Evolutionary conservation across 92 coral and sea anemone species (phyloP), one percentile per base, ranked within the genome.

Genomic region (Scolanthus callimorphus): DNA sequence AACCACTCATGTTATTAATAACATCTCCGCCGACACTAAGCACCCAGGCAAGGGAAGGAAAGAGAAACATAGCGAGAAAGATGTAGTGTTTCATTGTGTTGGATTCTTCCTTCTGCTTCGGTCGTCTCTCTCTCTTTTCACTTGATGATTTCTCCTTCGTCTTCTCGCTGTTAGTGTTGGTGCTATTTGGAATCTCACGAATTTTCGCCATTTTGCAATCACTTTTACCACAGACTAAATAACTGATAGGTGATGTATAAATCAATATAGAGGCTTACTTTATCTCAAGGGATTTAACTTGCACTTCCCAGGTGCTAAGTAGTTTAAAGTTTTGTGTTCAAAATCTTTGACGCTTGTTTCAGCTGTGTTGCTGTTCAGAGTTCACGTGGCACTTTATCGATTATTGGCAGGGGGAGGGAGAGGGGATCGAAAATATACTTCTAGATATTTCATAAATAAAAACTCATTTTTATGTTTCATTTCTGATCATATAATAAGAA

Each of bases 41-140:
- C n/a, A 88, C 25, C 90, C 90, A 82, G 6, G 81, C 85, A 8
- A 88, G 74, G 21, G 96, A 63, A 17, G 96, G 96, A 23, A 88
- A 78, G 24, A 83, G 48, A 48, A 88, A 52, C 4, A 88, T 54
- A 27, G 62, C 78, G 9, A 83, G 71, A 49, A 88, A 88, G 48
- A 85, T 58, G 55, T 83, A 70, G 70, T 88, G 61, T 70, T 88
- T 88, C 28, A 65, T 48, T 62, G 59, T 31, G 53, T 24, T 4
- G 6, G 12, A 21, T 21, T 46, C 78, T 73, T 75, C 68, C 70
- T 70, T 67, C 56, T 46, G 27, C 57, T 53, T 54, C 44, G 44
- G 4, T 15, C 17, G 30, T 53, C 71, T 49, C 60, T 37, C 70
- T 20, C 50, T 24, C 21, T 31, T 31, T 41, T 63, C 2, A 8